Conservation (phyloP, 1,140 invertebrate species). For the Zaprionus inermis region DNA sequence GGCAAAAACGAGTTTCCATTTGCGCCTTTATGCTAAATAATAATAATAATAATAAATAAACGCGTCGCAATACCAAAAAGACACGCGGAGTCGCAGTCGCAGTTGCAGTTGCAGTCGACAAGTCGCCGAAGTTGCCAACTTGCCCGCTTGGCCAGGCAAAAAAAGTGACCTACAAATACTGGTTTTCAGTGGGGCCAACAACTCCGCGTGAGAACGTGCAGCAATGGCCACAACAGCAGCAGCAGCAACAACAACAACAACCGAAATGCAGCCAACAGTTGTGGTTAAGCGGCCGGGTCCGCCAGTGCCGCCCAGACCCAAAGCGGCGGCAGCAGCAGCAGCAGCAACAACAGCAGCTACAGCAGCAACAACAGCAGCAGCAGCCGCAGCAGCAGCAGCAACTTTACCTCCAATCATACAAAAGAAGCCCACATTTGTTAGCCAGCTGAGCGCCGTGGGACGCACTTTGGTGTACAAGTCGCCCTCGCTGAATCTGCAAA, state of each 20-base stretch:
- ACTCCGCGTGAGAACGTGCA: conserved; percentile 62
- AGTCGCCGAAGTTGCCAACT: conserved; percentile 26
- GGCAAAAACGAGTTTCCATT: conserved; percentile 72
- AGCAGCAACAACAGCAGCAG: conserved; percentile 30
- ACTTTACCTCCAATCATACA: conserved; percentile 64
- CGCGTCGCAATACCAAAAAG: conserved; percentile 54
- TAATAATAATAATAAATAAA: conserved; percentile 77
- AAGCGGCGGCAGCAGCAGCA: conserved; percentile 43
- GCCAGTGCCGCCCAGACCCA: conserved; percentile 79
- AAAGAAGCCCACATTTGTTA: conserved; percentile 76
- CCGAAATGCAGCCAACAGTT: conserved; percentile 55
- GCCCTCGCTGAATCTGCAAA: conserved; percentile 74
- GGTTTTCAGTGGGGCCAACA: conserved; percentile 63
- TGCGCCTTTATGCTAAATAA: conserved; percentile 78
- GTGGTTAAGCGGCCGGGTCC: conserved; percentile 79
- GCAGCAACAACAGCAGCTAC: conserved; percentile 28
- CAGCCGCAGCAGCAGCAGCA: conserved; percentile 29
- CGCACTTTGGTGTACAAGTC: conserved; percentile 83
- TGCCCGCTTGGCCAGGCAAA: conserved; percentile 21
- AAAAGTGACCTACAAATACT: conserved; percentile 84
- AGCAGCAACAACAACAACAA: conserved; percentile 41
- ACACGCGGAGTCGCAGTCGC: conserved; percentile 12
- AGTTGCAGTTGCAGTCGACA: conserved; percentile 41
- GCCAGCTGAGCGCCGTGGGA: conserved; percentile 74
- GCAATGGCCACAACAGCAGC: conserved; percentile 48